Evolutionary conservation across 2,797 vertebrate species (phyloP).

Genomic region (Denticeps clupeoides): DNA sequence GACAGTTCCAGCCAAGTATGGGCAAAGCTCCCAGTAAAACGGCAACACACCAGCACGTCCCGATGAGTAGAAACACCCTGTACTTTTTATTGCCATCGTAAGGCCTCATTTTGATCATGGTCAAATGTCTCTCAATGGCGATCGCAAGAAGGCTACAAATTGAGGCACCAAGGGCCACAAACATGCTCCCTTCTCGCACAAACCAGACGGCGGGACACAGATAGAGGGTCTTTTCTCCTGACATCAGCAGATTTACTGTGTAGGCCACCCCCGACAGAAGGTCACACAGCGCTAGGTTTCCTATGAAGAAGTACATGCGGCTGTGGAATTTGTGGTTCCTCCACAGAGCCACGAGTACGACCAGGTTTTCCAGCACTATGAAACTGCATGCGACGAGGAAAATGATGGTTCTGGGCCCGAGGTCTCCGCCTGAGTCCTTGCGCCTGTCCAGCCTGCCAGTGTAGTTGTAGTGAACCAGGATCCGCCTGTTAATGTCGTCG

Average conservation of each 20-base stretch:
- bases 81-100: conserved; percentile 87
- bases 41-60: conserved; percentile 84
- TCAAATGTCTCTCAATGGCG: conserved; percentile 88
- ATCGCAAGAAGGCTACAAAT: conserved; percentile 88
- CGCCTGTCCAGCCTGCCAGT: conserved; percentile 73
- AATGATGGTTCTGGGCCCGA: conserved; percentile 54
- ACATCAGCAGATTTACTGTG: conserved; percentile 82
- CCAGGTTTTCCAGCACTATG: conserved; percentile 86
- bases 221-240: conserved; percentile 74
- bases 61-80: conserved; percentile 88
- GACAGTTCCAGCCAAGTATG: conserved; percentile 92
- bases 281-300: conserved; percentile 89
- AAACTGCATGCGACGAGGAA: conserved; percentile 77
- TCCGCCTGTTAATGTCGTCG: conserved; percentile 33
- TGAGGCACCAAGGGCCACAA: conserved; percentile 84
- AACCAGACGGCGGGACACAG: conserved; percentile 80
- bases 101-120: conserved; percentile 97
- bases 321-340: conserved; percentile 90
- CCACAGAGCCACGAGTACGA: conserved; percentile 88
- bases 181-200: conserved; percentile 85
- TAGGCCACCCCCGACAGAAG: conserved; percentile 79
- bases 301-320: conserved; percentile 97
- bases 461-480: conserved; percentile 75
- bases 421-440: conserved; percentile 10
- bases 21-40: conserved; percentile 77